Evolutionary conservation across 2,797 vertebrate species (phyloP), one percentile per base, ranked within the genome.

Genomic region (Sciurus carolinensis): DNA sequence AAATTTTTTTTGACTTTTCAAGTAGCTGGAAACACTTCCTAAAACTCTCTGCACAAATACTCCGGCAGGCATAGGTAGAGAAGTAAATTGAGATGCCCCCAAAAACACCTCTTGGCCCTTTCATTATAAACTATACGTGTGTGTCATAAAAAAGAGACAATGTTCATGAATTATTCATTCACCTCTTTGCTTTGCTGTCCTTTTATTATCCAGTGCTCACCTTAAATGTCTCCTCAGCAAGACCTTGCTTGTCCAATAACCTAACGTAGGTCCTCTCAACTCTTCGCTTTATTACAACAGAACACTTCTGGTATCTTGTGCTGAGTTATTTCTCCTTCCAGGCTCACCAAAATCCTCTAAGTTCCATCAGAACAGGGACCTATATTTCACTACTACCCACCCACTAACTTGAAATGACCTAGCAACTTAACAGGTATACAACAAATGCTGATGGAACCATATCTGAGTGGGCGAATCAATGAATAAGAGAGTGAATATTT

Each of bases 81-180:
- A 66, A 26, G 36, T 26, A 69, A 72, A 77, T 28, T 67, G 24
- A 62, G 4, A 87, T 15, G 18, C 47, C 59, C 76, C 24, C 66
- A 73, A 87, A 44, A 52, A 22, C 7, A 0, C 67, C 20, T 80
- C 28, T 69, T 90, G 85, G 50, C 14, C 36, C 9, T 62, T 14
- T 12, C 44, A 71, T 14, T 22, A 90, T n/a, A 26, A 84, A 77
- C 36, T 85, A 28, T 62, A 11, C 67, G 73, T 66, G 18, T 59
- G 20, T 84, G 87, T n/a, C 44, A 9, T 22, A 95, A 92, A 50
- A 95, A 82, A 69, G 42, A 75, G 59, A 62, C 72, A 79, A 67
- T n/a, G 69, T 72, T 24, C 36, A 81, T 84, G 28, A 90, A 75
- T 76, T 62, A 62, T 92, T 71, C 79, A 81, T 87, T 85, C n/a